These are phyloP conservation scores for Panthera tigris DNA, from an alignment of 2,113 vertebrate genomes.

Conservation along the genomic window DNA sequence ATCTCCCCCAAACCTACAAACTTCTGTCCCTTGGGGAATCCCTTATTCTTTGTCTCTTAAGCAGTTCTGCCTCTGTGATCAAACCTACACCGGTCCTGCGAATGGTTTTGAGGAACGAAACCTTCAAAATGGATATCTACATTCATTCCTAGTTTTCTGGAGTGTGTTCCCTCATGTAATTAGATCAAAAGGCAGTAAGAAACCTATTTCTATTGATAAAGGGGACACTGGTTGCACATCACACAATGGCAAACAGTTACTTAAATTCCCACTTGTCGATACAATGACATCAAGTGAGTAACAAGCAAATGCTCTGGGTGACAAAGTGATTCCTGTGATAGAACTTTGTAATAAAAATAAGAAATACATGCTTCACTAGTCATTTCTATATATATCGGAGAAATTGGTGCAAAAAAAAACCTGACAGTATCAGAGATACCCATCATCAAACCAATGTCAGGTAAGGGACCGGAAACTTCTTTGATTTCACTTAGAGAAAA, in stretches of 20 bases:
- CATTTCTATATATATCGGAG: not conserved
- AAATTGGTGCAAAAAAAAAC: not conserved
- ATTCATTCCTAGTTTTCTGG: not conserved
- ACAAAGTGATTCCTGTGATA: not conserved
- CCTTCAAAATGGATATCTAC: not conserved
- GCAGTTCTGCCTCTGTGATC: not conserved
- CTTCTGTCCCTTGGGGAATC: not conserved
- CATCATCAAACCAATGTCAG: not conserved
- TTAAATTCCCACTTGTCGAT: not conserved
- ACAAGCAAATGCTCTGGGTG: not conserved
- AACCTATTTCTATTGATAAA: not conserved
- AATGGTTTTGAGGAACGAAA: not conserved
- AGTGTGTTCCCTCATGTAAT: not conserved
- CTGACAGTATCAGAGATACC: not conserved
- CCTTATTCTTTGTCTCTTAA: not conserved
- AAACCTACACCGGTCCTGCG: not conserved
- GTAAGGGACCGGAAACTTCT: not conserved
- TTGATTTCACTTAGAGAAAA: not conserved
- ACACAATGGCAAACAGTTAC: too few relatives aligned
- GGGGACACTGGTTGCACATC: accelerated
- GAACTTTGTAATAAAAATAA: not conserved
- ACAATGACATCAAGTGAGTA: not conserved
- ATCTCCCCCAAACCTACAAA: not conserved
- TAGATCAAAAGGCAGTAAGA: not conserved
- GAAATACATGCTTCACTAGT: not conserved